phyloP scores from a whole-genome alignment of 2,797 vertebrate species.

The Crenichthys baileyi region DNA sequence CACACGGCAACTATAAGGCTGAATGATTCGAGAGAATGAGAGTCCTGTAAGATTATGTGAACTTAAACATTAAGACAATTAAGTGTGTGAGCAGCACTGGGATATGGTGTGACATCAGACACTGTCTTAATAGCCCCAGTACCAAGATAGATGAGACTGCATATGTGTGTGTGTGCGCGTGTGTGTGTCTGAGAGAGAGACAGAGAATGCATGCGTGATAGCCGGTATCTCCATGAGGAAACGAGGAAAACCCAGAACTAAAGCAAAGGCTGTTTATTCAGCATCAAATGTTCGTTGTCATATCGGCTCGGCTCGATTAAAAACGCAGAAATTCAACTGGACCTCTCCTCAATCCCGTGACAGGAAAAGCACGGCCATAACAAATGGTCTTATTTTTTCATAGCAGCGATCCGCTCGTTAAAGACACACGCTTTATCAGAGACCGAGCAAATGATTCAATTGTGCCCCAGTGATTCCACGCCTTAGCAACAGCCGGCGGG shows the following conservation, averaged over 20 bases:
- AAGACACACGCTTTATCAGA: conserved; percentile 75
- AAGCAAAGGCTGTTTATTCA: conserved; percentile 38
- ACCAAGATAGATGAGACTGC: conserved; percentile 58
- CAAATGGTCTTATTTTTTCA: conserved; percentile 56
- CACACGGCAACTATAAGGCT: conserved; percentile 79
- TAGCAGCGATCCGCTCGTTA: conserved; percentile 62
- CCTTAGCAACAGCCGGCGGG: conserved; percentile 71
- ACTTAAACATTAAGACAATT: conserved; percentile 85
- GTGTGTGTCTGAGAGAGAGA: conserved; percentile 7
- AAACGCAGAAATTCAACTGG: conserved; percentile 41
- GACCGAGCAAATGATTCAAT: conserved; percentile 79
- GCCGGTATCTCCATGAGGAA: conserved; percentile 43
- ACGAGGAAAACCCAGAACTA: conserved; percentile 56
- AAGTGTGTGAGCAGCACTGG: conserved; percentile 74
- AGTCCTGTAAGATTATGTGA: conserved; percentile 82
- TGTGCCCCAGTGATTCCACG: conserved; percentile 75
- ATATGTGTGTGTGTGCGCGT: conserved; percentile 12
- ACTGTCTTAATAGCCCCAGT: conserved; percentile 74
- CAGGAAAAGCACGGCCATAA: conserved; percentile 38
- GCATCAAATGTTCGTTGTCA: conserved; percentile 44
- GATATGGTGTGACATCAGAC: conserved; percentile 75
- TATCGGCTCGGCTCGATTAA: conserved; percentile 48
- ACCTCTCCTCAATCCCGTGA: conserved; percentile 29
- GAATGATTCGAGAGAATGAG: conserved; percentile 81
- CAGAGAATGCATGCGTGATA: conserved; percentile 45